phyloP scores from a whole-genome alignment of 2,797 vertebrate genomes.

The Oryzias dopingdopingensis region DNA sequence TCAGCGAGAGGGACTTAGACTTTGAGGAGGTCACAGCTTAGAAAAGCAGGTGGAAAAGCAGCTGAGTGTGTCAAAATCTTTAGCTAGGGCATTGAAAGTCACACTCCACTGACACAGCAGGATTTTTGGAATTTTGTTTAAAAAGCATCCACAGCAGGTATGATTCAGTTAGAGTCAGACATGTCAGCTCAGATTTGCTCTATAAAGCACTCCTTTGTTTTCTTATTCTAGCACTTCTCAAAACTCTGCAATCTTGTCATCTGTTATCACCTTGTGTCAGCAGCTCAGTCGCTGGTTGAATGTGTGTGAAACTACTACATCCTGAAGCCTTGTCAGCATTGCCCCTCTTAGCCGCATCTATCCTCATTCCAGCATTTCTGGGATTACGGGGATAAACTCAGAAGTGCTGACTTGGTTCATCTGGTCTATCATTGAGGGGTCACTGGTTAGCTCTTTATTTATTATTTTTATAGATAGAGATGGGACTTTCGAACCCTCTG shows the following conservation, averaged over 20 bases:
- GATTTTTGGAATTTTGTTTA: constrained; percentile 15
- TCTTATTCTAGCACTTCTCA: constrained; percentile 2
- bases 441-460: constrained; percentile 6
- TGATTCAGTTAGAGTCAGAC: constrained; percentile 2
- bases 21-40: constrained; percentile 65
- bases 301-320: constrained; percentile 15
- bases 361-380: constrained; percentile 5
- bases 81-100: constrained; percentile 46
- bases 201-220: not conserved
- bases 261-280: constrained; percentile 45
- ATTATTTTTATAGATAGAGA: too few species aligned
- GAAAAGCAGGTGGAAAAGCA: constrained; percentile 24
- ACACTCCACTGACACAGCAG: constrained; percentile 5
- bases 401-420: constrained; percentile 16
- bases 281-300: constrained; percentile 17
- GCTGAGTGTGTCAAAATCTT: constrained; percentile 24
- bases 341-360: constrained; percentile 11
- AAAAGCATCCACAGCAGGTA: constrained; percentile 15
- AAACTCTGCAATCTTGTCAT: constrained; percentile 26
- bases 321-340: constrained; percentile 42
- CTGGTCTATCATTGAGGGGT: constrained; percentile 6
- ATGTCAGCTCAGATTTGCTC: constrained; percentile 4
- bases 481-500: not conserved
- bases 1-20: constrained; percentile 52
- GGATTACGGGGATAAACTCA: constrained; percentile 8